Evolutionary conservation across 2,888 invertebrate genomes (phyloP), one percentile per base, ranked within the genome.

Genomic region (Bedellia somnulentella): DNA sequence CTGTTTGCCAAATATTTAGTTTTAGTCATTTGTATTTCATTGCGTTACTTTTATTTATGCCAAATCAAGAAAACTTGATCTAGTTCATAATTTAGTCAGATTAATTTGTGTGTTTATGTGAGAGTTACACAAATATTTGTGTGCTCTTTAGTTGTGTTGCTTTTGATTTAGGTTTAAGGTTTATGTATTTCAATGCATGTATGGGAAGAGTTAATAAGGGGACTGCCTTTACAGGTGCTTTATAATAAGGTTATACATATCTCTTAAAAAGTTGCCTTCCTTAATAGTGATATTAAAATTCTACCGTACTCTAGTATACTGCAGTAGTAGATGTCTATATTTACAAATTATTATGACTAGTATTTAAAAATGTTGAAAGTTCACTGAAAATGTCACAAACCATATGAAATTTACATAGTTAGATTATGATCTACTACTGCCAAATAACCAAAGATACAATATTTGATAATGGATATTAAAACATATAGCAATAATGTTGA

Each of bases 1-100:
- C 73, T 67, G 52, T 56, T 75, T 75, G 75, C 75, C 75, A 75
- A 75, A 75, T 33, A 67, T 63, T 59, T 73, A 73, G 71, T 62
- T 62, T 47, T 66, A 62, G 46, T 52, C 49, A 55, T 35, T 22
- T 23, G 25, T 18, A 12, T 31, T 27, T 24, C n/a, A 10, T 57
- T 60, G 49, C 21, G 31, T 15, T 27, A 43, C 50, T 50, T 57
- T 54, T 47, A 49, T 67, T 67, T 66, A 59, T 64, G 63, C 64
- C 64, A 68, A 68, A 64, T 52, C 49, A 43, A 52, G 49, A 52
- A 51, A 53, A 61, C 56, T 60, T 58, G 56, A 59, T 70, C 71
- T 75, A 71, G 73, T 73, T 73, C 52, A 62, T 73, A 71, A 57
- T 52, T 66, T 71, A 73, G 75, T 73, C 70, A 73, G 66, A 14